Base-by-base conservation (phyloP, 2,113 vertebrate species). In the Pelmatolapia mariae region DNA sequence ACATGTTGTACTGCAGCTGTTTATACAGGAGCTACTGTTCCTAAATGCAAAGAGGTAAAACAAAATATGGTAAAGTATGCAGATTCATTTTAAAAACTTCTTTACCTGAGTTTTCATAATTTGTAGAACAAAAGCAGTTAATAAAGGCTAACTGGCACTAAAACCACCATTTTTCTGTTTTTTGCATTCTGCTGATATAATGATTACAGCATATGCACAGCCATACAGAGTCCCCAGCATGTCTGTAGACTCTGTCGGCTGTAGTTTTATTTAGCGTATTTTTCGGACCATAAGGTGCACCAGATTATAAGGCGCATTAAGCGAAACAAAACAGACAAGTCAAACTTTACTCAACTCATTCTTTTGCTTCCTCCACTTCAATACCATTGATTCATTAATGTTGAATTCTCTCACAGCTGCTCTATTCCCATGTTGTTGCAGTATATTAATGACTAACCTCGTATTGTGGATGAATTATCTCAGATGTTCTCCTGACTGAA, bases 371-470 rank as follows among this genome's bases (percentile, higher is more conserved):
- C 57, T 6, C 26, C 15, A 59, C 26, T 19, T 61, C 29, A 2
- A 0, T 18, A 18, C 0, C 56, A 31, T 1, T 0, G 5, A 59
- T 59, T 59, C 8, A 4, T 59, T 59, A 31, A 59, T 2, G 26
- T 1, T 31, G 15, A 59, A 6, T 59, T 0, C 5, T 31, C 26
- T 5, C 0, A 0, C 56, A 59, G 56, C 56, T 3, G 24, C 3
- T 1, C 24, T 29, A 29, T 50, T 59, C 7, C 3, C 33, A 29
- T 29, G 29, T 29, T 29, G 29, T 29, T 29, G 57, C 57, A 0
- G 57, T 31, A 31, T 4, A 18, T 59, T 0, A 31, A 10, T 54
- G n/a, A n/a, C n/a, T n/a, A n/a, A n/a, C n/a, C n/a, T n/a, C n/a
- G n/a, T n/a, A n/a, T n/a, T n/a, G n/a, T n/a, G n/a, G n/a, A n/a